phyloP scores from a whole-genome alignment of 2,888 invertebrate genomes.

The Ctena decussata region DNA sequence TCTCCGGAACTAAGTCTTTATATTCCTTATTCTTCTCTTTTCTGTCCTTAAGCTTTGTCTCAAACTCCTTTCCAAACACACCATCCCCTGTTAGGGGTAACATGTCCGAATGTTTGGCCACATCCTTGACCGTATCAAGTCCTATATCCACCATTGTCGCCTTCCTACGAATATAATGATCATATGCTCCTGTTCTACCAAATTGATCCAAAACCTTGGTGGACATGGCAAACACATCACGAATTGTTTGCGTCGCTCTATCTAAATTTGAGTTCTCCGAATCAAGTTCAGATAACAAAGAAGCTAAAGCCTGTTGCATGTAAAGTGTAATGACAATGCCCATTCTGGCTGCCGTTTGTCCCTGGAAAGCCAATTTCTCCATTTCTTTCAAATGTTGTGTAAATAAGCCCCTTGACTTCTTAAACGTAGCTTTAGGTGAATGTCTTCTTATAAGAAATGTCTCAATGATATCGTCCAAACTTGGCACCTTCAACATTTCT shows the following conservation, averaged over 20 bases:
- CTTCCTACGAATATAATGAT: slow-evolving; percentile 32
- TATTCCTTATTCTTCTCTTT: slow-evolving; percentile 45
- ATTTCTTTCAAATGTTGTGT: slow-evolving; percentile 20
- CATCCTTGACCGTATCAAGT: slow-evolving; percentile 32
- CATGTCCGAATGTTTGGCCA: slow-evolving; percentile 1
- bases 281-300: background rate
- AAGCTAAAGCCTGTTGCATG: slow-evolving; percentile 34
- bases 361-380: slow-evolving; percentile 43
- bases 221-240: slow-evolving; percentile 57
- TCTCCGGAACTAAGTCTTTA: slow-evolving; percentile 38
- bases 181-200: slow-evolving; percentile 40
- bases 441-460: slow-evolving; percentile 23
- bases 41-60: slow-evolving; percentile 43
- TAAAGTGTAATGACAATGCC: slow-evolving; percentile 31
- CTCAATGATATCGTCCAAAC: slow-evolving; percentile 7
- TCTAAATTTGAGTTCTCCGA: slow-evolving; percentile 27
- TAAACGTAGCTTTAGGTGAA: slow-evolving; percentile 16
- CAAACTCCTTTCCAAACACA: slow-evolving; percentile 40
- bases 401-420: slow-evolving; percentile 9
- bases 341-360: slow-evolving; percentile 42
- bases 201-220: slow-evolving; percentile 44
- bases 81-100: slow-evolving; percentile 41
- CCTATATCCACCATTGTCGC: slow-evolving; percentile 44
- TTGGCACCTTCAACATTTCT: slow-evolving; percentile 12
- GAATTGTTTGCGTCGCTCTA: slow-evolving; percentile 23